Evolutionary conservation across 2,113 vertebrate species (phyloP).

Genomic region (Monarcha castaneiventris): DNA sequence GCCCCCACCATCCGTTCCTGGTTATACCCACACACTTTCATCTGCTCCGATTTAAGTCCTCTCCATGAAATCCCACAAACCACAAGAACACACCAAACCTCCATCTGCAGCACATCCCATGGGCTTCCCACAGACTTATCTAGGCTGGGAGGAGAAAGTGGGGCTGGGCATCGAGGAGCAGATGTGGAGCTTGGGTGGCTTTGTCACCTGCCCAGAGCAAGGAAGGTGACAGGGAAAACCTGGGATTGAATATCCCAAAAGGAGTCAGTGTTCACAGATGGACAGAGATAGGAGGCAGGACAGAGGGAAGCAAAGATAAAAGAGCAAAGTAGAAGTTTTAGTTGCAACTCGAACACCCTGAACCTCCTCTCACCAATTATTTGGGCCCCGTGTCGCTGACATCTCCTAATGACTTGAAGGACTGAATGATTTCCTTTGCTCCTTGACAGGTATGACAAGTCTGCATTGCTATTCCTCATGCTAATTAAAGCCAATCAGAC

Average conservation of each 20-base stretch:
- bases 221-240: background rate
- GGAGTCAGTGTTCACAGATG: background rate
- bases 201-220: background rate
- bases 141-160: background rate
- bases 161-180: background rate
- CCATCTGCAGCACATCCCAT: background rate
- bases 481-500: background rate
- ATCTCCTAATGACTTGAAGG: background rate
- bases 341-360: background rate
- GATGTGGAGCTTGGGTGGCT: background rate
- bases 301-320: background rate
- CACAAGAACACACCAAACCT: background rate
- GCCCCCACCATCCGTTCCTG: background rate
- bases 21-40: background rate
- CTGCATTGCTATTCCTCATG: background rate
- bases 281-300: background rate
- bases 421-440: background rate
- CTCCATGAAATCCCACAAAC: background rate
- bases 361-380: background rate
- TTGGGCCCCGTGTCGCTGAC: background rate
- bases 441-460: background rate
- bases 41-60: background rate
- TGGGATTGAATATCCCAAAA: background rate
- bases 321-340: background rate
- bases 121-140: background rate